Conservation (phyloP, 2,888 invertebrate species). For the Homarus gammarus region DNA sequence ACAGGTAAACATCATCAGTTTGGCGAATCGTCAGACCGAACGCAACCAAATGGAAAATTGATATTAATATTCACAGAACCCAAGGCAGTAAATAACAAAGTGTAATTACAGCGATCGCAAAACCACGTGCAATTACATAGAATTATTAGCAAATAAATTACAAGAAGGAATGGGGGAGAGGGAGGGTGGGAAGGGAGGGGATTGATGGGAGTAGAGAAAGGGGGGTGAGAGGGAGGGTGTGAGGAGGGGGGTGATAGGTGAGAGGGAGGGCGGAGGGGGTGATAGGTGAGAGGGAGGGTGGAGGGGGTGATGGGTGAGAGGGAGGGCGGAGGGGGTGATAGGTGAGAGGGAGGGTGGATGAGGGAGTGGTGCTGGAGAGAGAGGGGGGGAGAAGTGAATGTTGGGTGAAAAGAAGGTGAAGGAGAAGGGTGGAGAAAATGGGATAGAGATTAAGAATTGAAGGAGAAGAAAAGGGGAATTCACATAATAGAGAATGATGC, state of each 20-base stretch:
- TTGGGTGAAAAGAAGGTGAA: neutral
- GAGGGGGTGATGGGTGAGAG: too few species aligned
- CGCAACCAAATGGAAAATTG: slow-evolving; percentile 1
- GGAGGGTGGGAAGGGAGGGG: neutral
- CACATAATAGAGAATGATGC: neutral
- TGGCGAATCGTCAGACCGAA: neutral
- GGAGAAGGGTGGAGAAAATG: neutral
- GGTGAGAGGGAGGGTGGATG: too few species aligned
- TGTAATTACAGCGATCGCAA: neutral
- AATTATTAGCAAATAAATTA: neutral
- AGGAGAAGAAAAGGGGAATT: neutral
- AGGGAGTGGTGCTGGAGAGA: neutral
- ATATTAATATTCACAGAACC: neutral
- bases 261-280: neutral
- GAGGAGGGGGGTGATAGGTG: neutral
- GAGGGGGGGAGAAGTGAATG: neutral
- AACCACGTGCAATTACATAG: slow-evolving; percentile 1
- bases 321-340: neutral
- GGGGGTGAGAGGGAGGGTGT: slow-evolving; percentile 3
- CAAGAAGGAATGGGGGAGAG: neutral
- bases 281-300: neutral
- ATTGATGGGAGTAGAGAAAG: neutral
- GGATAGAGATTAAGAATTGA: slow-evolving; percentile 4
- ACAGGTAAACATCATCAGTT: neutral
- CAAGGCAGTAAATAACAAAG: neutral